A percentile compares a stretch with the other conserved stretches of the same genome.
Conservation (phyloP, 2,888 invertebrate genomes). For the Anthrax anthrax region DNA sequence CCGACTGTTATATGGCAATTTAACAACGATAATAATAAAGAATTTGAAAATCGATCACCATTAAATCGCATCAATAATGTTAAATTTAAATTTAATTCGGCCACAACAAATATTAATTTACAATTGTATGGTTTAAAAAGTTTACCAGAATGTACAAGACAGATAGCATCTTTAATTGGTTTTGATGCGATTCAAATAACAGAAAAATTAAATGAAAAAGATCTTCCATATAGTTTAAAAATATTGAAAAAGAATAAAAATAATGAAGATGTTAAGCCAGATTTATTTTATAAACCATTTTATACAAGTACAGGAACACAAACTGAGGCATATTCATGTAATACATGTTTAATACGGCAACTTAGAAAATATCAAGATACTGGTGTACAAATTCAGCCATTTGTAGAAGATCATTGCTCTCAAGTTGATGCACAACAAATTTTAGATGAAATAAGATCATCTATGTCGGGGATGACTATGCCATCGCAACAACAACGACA, state of each 20-base stretch:
- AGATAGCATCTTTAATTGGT: conserved; percentile 5
- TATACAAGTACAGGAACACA: conserved; percentile 5
- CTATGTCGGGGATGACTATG: not conserved
- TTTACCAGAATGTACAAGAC: conserved; percentile 1
- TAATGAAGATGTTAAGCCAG: not conserved
- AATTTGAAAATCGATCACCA: conserved; percentile 8
- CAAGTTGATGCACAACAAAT: not conserved
- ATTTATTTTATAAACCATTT: not conserved
- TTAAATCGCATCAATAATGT: conserved; percentile 3
- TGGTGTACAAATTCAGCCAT: not conserved
- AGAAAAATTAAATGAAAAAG: conserved; percentile 1
- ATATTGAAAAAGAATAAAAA: not conserved
- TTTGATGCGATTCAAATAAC: conserved; percentile 3
- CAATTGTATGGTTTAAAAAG: conserved; percentile 6
- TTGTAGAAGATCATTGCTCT: not conserved
- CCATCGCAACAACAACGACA: not conserved
- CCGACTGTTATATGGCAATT: not conserved
- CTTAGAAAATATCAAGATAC: conserved; percentile 2
- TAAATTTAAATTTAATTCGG: conserved; percentile 7
- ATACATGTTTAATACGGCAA: conserved; percentile 5
- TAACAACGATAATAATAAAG: not conserved
- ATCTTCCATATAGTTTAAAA: not conserved
- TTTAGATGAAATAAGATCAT: no score
- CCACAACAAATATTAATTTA: conserved; percentile 1
- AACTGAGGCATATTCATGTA: conserved; percentile 3